These are phyloP conservation scores for Cyclina sinensis DNA, from an alignment of 1,140 invertebrate genomes.

Conservation along the genomic window DNA sequence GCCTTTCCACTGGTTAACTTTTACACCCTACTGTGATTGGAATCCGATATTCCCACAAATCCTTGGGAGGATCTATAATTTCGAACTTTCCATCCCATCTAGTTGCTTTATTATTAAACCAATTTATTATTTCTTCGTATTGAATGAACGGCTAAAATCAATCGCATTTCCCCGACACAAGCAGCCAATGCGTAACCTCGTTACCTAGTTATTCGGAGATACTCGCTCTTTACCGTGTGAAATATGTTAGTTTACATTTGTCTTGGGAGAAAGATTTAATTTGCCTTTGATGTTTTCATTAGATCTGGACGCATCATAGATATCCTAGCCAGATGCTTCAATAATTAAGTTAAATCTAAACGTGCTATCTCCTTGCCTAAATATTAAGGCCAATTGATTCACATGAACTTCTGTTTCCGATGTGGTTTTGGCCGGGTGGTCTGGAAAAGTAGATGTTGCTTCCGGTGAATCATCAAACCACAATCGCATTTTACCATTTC, in stretches of 20 bases:
- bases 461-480: too few species aligned
- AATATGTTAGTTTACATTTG: slow-evolving; percentile 32
- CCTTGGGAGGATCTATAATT: neutral
- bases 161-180: neutral
- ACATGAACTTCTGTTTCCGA: neutral
- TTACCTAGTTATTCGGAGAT: slow-evolving; percentile 35
- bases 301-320: neutral
- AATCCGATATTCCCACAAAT: slow-evolving; percentile 9
- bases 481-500: too few species aligned
- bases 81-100: neutral
- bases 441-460: neutral
- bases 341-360: neutral
- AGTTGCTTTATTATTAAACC: slow-evolving; percentile 17
- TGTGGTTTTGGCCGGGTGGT: slow-evolving; percentile 1
- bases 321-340: neutral
- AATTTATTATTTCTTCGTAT: slow-evolving; percentile 2
- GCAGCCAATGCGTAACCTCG: neutral
- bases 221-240: slow-evolving; percentile 33
- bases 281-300: slow-evolving; percentile 33
- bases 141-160: neutral
- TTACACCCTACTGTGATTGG: neutral
- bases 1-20: neutral
- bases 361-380: neutral
- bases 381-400: neutral
- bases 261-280: slow-evolving; percentile 21